These are phyloP conservation scores for Microplitis manilae DNA, from an alignment of 2,888 invertebrate genomes.

Conservation along the genomic window DNA sequence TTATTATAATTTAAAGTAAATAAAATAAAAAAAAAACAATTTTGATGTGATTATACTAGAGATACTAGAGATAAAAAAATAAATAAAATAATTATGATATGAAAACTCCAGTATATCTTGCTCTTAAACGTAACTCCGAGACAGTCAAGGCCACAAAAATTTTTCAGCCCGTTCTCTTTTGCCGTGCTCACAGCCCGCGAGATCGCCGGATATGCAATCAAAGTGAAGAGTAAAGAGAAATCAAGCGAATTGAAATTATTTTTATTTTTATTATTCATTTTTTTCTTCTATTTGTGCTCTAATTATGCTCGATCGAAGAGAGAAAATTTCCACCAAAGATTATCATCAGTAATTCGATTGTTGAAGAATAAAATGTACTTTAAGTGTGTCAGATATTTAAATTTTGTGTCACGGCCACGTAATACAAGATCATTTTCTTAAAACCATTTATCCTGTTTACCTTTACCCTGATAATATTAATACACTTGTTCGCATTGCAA, in stretches of 20 bases:
- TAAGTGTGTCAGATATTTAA: constrained; percentile 2
- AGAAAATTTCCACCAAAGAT: background rate
- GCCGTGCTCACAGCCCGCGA: background rate
- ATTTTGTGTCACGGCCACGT: constrained; percentile 12
- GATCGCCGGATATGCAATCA: constrained; percentile 16
- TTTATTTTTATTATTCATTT: background rate
- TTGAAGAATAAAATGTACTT: background rate
- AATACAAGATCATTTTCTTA: background rate
- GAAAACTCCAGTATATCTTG: constrained; percentile 18
- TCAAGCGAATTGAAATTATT: constrained; percentile 3
- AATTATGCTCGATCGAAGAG: background rate
- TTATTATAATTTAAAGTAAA: too few species aligned
- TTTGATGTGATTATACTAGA: background rate
- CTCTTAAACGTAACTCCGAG: constrained; percentile 8
- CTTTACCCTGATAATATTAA: background rate
- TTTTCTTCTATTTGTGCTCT: background rate
- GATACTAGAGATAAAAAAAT: background rate
- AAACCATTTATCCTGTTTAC: constrained; percentile 3
- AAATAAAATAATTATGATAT: background rate
- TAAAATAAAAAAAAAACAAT: background rate
- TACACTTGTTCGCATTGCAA: background rate
- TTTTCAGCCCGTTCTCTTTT: constrained; percentile 23
- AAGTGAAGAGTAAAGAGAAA: constrained; percentile 1
- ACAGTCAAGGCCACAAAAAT: constrained; percentile 15
- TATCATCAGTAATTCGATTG: background rate